These are phyloP conservation scores for Prunella himalayana DNA, from an alignment of 2,113 vertebrate genomes.

Conservation along the genomic window DNA sequence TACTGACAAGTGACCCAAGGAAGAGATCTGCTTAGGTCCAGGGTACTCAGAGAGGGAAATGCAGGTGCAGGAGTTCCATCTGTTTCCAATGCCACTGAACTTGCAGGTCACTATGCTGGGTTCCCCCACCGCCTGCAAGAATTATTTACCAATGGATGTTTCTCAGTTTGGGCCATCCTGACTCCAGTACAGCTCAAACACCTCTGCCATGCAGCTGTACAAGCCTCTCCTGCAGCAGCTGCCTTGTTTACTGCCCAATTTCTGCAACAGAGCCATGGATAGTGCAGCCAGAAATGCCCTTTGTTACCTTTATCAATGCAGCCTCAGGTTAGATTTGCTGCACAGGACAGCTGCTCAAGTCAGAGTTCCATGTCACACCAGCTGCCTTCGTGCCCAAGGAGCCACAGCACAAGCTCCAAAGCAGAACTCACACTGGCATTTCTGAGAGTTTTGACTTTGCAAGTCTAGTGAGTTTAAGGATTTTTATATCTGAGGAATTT, in stretches of 20 bases:
- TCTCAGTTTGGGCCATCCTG: not conserved
- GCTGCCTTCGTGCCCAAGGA: not conserved
- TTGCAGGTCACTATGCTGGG: not conserved
- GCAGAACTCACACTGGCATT: not conserved
- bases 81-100: not conserved
- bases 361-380: not conserved
- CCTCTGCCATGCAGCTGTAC: not conserved
- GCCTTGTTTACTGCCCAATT: not conserved
- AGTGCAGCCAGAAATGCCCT: not conserved
- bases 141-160: not conserved
- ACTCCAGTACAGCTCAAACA: not conserved
- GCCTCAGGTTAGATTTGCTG: not conserved
- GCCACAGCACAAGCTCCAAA: not conserved
- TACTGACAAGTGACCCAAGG: not conserved
- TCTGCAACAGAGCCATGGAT: not conserved
- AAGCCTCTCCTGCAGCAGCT: not conserved
- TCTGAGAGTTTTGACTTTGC: not conserved
- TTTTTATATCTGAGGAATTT: not conserved
- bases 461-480: not conserved
- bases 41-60: not conserved
- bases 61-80: not conserved
- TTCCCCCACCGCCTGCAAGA: not conserved
- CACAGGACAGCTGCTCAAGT: not conserved
- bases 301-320: rapidly evolving
- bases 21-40: not conserved